phyloP scores from a whole-genome alignment of 2,888 invertebrate species.

The Clanis bilineata region DNA sequence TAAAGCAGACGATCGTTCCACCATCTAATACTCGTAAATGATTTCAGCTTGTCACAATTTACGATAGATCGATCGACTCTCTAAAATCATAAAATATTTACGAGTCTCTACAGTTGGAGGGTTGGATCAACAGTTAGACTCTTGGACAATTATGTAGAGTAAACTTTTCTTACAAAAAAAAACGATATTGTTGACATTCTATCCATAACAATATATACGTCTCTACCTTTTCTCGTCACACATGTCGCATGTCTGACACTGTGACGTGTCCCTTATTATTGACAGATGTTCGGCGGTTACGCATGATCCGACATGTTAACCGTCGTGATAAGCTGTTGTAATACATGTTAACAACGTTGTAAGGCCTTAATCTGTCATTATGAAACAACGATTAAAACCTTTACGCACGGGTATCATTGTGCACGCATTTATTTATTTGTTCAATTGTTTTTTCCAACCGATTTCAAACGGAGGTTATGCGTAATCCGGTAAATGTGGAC shows the following conservation, averaged over 20 bases:
- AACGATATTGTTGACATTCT: too few species aligned
- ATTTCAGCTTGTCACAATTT: too few species aligned
- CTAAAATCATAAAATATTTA: too few species aligned
- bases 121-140: too few species aligned
- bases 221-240: neutral
- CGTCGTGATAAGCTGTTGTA: constrained; percentile 23
- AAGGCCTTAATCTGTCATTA: constrained; percentile 18
- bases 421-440: neutral
- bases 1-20: too few species aligned
- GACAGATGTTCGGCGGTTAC: constrained; percentile 15
- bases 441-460: neutral
- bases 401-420: constrained; percentile 19
- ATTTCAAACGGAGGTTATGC: neutral
- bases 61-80: too few species aligned
- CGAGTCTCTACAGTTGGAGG: too few species aligned
- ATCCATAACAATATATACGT: neutral
- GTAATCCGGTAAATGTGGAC: too few species aligned
- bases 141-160: too few species aligned
- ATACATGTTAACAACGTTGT: constrained; percentile 20
- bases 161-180: too few species aligned
- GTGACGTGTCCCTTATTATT: constrained; percentile 13
- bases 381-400: constrained; percentile 14
- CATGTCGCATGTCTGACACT: neutral
- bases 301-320: constrained; percentile 13
- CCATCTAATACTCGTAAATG: too few species aligned